Conservation (phyloP, 2,113 vertebrate species). For the Oncorhynchus tshawytscha region DNA sequence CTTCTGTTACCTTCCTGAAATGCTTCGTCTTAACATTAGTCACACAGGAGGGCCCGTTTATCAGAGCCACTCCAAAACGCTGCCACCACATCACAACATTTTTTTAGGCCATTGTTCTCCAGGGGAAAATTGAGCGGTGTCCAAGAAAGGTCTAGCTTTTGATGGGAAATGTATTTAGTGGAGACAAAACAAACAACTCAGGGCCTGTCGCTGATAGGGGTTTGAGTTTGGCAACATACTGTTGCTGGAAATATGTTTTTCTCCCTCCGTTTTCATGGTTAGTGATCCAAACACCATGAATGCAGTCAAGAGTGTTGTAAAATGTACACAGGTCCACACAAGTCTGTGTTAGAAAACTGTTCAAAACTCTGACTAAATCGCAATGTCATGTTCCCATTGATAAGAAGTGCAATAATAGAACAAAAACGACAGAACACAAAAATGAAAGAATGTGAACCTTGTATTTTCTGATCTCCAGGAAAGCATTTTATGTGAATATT, state of each 20-base stretch:
- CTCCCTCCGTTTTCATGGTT: not conserved
- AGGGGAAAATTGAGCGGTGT: slow-evolving; percentile 39
- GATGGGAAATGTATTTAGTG: not conserved
- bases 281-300: not conserved
- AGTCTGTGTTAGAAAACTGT: no score
- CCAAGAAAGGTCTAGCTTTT: slow-evolving; percentile 41
- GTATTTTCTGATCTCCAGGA: no score
- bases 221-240: slow-evolving; percentile 43
- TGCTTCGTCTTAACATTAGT: not conserved
- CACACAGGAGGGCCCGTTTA: slow-evolving; percentile 33
- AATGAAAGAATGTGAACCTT: no score
- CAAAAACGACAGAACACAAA: no score
- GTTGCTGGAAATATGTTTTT: slow-evolving; percentile 23
- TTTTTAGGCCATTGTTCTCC: slow-evolving; percentile 56
- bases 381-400: no score
- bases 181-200: no score
- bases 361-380: no score
- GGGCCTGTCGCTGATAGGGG: no score
- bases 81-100: slow-evolving; percentile 44
- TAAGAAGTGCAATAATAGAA: no score
- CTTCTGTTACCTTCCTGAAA: not conserved
- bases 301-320: not conserved
- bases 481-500: no score
- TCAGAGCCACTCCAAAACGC: slow-evolving; percentile 36
- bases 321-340: no score